These are phyloP conservation scores for Agrochola litura DNA, from an alignment of 2,888 invertebrate genomes.

Conservation along the genomic window DNA sequence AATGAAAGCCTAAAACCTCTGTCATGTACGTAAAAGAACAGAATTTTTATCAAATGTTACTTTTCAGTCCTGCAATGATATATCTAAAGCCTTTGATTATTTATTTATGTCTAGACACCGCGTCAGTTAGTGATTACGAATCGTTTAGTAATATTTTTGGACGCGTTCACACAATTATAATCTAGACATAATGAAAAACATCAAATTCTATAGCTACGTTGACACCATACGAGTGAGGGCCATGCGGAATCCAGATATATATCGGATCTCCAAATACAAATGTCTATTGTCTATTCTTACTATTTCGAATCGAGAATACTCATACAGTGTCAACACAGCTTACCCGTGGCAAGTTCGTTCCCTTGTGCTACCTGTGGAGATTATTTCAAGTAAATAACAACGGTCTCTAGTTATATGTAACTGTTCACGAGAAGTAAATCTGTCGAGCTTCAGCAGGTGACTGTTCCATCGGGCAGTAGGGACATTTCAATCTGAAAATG, in stretches of 20 bases:
- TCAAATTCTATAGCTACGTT: constrained; percentile 26
- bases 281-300: neutral
- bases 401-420: constrained; percentile 25
- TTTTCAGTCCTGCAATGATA: constrained; percentile 37
- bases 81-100: constrained; percentile 15
- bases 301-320: neutral
- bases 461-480: constrained; percentile 99
- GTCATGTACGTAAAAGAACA: constrained; percentile 8
- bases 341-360: constrained; percentile 48
- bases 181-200: constrained; percentile 18
- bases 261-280: constrained; percentile 3
- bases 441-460: constrained; percentile 97
- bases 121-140: neutral
- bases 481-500: constrained; percentile 97
- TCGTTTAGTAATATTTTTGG: constrained; percentile 1
- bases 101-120: constrained; percentile 15
- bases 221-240: constrained; percentile 25
- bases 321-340: constrained; percentile 26
- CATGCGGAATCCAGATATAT: neutral
- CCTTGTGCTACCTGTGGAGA: constrained; percentile 44
- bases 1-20: neutral
- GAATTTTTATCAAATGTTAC: constrained; percentile 14
- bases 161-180: neutral
- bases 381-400: constrained; percentile 55
- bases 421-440: constrained; percentile 95